A percentile compares a stretch with the other conserved stretches of the same genome.
These are phyloP conservation scores for Exaiptasia diaphana DNA, from an alignment of 64 coral and sea anemone species.

Conservation along the genomic window DNA sequence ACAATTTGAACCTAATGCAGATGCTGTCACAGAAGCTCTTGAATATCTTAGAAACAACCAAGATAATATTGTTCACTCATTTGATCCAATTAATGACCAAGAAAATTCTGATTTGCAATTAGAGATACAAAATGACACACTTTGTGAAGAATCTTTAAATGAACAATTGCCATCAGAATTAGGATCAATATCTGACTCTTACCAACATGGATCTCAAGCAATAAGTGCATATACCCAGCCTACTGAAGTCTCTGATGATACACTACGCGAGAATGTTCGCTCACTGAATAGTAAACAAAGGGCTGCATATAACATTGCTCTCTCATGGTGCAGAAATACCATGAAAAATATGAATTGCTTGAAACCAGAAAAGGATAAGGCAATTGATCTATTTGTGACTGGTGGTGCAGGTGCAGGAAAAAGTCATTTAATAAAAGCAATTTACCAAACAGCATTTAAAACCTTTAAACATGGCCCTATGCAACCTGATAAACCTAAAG, in stretches of 20 bases:
- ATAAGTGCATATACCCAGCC: not conserved
- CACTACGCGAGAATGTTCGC: not conserved
- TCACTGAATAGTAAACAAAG: conserved; percentile 1
- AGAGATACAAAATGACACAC: not conserved
- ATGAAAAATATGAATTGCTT: not conserved
- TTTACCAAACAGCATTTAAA: conserved; percentile 53
- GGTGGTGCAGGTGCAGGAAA: not conserved
- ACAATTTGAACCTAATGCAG: not conserved
- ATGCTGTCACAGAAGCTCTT: not conserved
- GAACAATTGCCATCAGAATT: not conserved
- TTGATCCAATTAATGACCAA: not conserved
- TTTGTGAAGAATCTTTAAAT: not conserved
- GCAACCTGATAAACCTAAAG: conserved; percentile 28
- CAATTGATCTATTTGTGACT: not conserved
- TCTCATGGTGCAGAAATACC: conserved; percentile 4
- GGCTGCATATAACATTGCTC: not conserved
- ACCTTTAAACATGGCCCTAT: conserved; percentile 15
- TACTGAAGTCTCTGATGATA: not conserved
- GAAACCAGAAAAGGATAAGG: not conserved
- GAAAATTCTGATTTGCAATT: not conserved
- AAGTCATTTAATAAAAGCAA: too few species aligned
- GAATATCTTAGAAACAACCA: not conserved
- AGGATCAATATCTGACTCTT: not conserved
- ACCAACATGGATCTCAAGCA: not conserved
- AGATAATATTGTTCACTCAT: not conserved